Evolutionary conservation across 2,797 vertebrate species (phyloP), one percentile per base, ranked within the genome.

Genomic region (Falco novaeseelandiae): DNA sequence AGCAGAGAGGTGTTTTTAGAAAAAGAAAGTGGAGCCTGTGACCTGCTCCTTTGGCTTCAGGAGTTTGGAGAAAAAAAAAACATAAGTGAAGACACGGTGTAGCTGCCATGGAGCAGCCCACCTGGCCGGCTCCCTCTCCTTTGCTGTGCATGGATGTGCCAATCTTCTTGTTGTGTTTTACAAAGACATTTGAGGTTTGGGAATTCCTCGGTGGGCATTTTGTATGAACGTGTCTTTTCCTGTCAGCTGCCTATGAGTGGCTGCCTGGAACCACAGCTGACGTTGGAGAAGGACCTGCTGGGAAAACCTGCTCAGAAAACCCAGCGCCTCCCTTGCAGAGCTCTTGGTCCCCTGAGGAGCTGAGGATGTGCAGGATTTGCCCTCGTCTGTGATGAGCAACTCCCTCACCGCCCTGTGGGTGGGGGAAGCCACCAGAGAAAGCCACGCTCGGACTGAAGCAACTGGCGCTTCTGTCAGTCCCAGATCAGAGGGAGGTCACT

Each of bases 341-440:
- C 70, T 44, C 44, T 44, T 19, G 44, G 44, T 46, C 9, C 44
- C 16, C 17, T 1, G 14, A 8, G 42, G 49, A 58, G 49, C 1
- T 7, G 46, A 20, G n/a, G 58, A 26, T n/a, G 69, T 3, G 69
- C 36, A 57, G 48, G 78, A 52, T 44, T 46, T 10, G 63, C 46
- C 46, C 40, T 3, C 5, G 21, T 3, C 29, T 22, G 55, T 1
- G 19, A 22, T 1, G 29, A 84, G 88, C 92, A 94, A 54, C 92
- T 90, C 92, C 91, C 76, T 34, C 61, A 38, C 10, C 23, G 92
- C 78, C 93, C 93, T 36, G 90, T 46, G 92, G 92, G 79, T 85
- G 95, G 93, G 34, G 58, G 91, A 90, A 86, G 58, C 72, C 91
- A 36, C 87, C 78, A 20, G 16, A 66, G 16, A 4, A 65, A 51